Percentiles rank a stretch among this genome's conserved stretches.
Conservation (phyloP, 2,113 vertebrate genomes). For the Serilophus lunatus region DNA sequence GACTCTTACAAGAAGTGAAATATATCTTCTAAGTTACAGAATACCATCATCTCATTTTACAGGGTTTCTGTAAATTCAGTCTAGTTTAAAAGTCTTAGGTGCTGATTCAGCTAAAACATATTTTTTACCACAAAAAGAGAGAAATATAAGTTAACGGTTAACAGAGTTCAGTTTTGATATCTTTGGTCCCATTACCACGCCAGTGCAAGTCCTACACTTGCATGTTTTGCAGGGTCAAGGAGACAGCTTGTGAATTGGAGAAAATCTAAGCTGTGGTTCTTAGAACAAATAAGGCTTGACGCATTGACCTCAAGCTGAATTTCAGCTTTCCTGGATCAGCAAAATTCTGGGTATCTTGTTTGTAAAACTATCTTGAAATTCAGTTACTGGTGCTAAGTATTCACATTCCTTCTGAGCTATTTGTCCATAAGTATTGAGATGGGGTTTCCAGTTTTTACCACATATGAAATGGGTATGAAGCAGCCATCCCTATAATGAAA, state of each 20-base stretch:
- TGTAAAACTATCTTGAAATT: neutral
- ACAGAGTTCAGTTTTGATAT: neutral
- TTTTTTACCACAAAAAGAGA: neutral
- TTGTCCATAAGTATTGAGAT: neutral
- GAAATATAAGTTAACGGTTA: neutral
- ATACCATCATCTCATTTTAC: neutral
- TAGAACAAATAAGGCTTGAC: neutral
- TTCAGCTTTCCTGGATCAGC: conserved; percentile 10
- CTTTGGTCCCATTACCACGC: neutral
- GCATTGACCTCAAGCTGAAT: neutral
- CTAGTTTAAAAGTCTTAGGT: neutral
- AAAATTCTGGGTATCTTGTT: neutral
- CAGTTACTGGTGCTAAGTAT: neutral
- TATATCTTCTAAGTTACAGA: neutral
- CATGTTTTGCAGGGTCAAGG: neutral
- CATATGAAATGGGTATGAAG: neutral
- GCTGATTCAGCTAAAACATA: neutral
- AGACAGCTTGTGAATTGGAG: neutral
- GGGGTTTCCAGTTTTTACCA: neutral
- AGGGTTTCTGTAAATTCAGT: neutral
- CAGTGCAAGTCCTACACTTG: neutral
- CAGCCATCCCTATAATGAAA: neutral
- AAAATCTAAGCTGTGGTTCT: neutral
- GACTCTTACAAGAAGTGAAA: neutral
- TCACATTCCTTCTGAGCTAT: conserved; percentile 4